Evolutionary conservation across 2,113 vertebrate genomes (phyloP).

Genomic region (Pristiophorus japonicus): DNA sequence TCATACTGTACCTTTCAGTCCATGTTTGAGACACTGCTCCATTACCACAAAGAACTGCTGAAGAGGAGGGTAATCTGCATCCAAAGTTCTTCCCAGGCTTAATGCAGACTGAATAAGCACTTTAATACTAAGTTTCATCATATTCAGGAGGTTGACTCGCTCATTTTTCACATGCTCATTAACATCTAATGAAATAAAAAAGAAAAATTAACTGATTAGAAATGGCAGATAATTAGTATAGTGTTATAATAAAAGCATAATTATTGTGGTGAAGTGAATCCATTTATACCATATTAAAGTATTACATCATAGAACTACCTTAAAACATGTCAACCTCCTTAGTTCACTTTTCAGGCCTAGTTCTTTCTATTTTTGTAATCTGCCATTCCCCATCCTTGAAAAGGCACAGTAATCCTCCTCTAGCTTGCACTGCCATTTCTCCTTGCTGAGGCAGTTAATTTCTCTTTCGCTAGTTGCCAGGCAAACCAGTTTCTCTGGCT

Average conservation of each 20-base stretch:
- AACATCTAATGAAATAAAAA: slow-evolving; percentile 40
- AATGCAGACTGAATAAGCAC: slow-evolving; percentile 88
- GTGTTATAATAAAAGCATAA: not conserved
- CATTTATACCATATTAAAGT: not conserved
- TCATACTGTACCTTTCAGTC: slow-evolving; percentile 75
- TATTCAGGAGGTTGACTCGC: slow-evolving; percentile 85
- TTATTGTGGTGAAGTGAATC: not conserved
- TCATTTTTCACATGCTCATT: slow-evolving; percentile 76
- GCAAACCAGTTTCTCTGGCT: not conserved
- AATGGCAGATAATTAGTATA: not conserved
- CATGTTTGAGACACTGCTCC: slow-evolving; percentile 95
- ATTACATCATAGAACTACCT: not conserved
- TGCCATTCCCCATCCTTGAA: not conserved
- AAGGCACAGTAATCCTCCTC: not conserved
- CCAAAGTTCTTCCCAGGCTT: slow-evolving; percentile 82
- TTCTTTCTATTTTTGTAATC: not conserved
- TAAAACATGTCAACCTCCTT: not conserved
- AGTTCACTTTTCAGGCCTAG: not conserved
- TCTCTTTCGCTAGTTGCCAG: not conserved
- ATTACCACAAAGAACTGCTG: slow-evolving; percentile 95
- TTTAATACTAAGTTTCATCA: slow-evolving; percentile 94
- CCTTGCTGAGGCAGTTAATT: not conserved
- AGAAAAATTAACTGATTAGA: not conserved
- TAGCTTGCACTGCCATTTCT: not conserved
- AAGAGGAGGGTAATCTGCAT: slow-evolving; percentile 83